These are phyloP conservation scores for Catocala sponsa DNA, from an alignment of 2,888 invertebrate species.

Conservation along the genomic window DNA sequence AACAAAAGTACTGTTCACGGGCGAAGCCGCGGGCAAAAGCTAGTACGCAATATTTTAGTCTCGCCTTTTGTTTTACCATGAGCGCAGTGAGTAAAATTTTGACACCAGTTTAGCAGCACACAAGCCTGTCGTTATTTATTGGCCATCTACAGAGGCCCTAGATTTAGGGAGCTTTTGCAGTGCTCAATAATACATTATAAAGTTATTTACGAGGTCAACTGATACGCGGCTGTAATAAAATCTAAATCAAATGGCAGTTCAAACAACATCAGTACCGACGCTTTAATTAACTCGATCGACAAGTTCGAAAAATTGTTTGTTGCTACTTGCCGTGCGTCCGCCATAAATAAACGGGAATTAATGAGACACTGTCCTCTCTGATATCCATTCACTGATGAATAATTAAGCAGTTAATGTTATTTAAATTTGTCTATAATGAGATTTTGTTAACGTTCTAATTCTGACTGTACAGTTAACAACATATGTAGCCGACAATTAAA, in stretches of 20 bases:
- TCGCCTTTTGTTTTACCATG: too few relatives aligned
- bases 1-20: too few relatives aligned
- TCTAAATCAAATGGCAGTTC: conserved; percentile 11
- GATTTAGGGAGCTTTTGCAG: not conserved
- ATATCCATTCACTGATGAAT: conserved; percentile 38
- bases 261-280: conserved; percentile 7
- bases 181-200: too few relatives aligned
- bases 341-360: conserved; percentile 36
- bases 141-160: not conserved
- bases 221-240: not conserved
- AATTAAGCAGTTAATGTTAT: conserved; percentile 31
- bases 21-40: too few relatives aligned
- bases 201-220: too few relatives aligned
- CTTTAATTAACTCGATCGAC: conserved; percentile 23
- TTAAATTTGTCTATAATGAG: conserved; percentile 16
- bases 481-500: too few relatives aligned
- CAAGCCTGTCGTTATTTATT: not conserved
- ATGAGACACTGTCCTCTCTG: conserved; percentile 39
- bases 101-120: too few relatives aligned
- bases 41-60: too few relatives aligned
- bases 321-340: conserved; percentile 6
- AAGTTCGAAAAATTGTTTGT: conserved; percentile 22
- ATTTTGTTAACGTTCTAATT: conserved; percentile 14
- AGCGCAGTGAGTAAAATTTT: too few relatives aligned
- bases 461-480: not conserved